A percentile compares a stretch with the other conserved stretches of the same genome.
Evolutionary conservation across 2,113 vertebrate genomes (phyloP).

Genomic region (Piprites chloris): DNA sequence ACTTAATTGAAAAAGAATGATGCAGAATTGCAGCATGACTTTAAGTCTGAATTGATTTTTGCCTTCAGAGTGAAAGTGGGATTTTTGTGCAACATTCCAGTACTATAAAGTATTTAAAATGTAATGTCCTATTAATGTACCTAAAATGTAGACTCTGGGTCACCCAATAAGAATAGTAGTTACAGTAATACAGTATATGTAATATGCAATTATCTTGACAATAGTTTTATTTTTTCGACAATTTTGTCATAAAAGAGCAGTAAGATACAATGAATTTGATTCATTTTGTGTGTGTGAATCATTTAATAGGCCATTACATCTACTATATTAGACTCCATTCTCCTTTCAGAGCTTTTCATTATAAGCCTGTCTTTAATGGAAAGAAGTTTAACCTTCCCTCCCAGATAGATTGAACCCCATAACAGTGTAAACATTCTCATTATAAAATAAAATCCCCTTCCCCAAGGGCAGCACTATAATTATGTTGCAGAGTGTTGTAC

Average conservation of each 20-base stretch:
- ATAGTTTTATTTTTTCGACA: conserved; percentile 85
- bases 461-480: conserved; percentile 83
- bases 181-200: conserved; percentile 77
- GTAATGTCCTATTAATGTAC: conserved; percentile 80
- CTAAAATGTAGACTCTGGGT: conserved; percentile 77
- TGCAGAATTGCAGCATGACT: conserved; percentile 72
- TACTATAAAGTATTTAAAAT: conserved; percentile 81
- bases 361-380: conserved; percentile 84
- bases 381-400: conserved; percentile 86
- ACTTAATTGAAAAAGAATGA: conserved; percentile 83
- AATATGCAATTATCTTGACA: conserved; percentile 82
- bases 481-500: conserved; percentile 75
- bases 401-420: conserved; percentile 84
- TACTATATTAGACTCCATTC: conserved; percentile 84
- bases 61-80: conserved; percentile 69
- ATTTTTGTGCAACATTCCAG: conserved; percentile 73
- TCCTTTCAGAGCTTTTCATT: conserved; percentile 84
- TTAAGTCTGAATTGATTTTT: conserved; percentile 79
- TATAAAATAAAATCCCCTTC: conserved; percentile 87
- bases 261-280: conserved; percentile 83
- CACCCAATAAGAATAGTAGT: conserved; percentile 76
- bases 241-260: conserved; percentile 83
- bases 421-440: conserved; percentile 86
- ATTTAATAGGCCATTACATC: conserved; percentile 85
- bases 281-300: conserved; percentile 84